A percentile compares a stretch with the other conserved stretches of the same genome.
phyloP scores from a whole-genome alignment of 2,113 vertebrate species.

The Cottus gobio region DNA sequence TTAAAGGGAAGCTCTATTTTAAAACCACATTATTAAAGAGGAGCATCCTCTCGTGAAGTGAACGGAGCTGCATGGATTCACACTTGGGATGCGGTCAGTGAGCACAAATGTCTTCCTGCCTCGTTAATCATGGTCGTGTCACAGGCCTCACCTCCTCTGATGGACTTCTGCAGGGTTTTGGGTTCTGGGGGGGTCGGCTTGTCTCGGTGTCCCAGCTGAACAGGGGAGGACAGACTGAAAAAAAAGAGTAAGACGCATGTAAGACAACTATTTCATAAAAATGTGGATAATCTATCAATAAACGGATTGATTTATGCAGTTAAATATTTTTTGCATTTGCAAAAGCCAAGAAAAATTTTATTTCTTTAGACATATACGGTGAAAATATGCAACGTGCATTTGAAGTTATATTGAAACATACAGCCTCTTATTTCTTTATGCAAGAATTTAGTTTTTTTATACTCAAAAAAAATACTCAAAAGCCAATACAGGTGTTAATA shows the following conservation, averaged over 20 bases:
- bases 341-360: neutral
- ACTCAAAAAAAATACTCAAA: too few species aligned
- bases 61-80: conserved; percentile 50
- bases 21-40: conserved; percentile 27
- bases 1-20: neutral
- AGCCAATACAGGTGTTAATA: too few species aligned
- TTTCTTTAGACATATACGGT: neutral
- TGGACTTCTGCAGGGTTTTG: conserved; percentile 66
- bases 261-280: neutral
- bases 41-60: conserved; percentile 19
- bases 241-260: conserved; percentile 10
- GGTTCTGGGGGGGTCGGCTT: conserved; percentile 25
- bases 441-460: neutral
- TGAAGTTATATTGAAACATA: neutral
- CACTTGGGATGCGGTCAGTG: conserved; percentile 32
- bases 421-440: neutral
- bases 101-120: conserved; percentile 1
- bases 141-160: conserved; percentile 51
- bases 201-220: conserved; percentile 59
- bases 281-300: neutral
- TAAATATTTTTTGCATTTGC: neutral
- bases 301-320: neutral
- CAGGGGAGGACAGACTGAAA: conserved; percentile 33
- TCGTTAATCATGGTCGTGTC: conserved; percentile 49
- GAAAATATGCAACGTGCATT: neutral